phyloP scores from a whole-genome alignment of 2,888 invertebrate species.

The Diogma glabrata region DNA sequence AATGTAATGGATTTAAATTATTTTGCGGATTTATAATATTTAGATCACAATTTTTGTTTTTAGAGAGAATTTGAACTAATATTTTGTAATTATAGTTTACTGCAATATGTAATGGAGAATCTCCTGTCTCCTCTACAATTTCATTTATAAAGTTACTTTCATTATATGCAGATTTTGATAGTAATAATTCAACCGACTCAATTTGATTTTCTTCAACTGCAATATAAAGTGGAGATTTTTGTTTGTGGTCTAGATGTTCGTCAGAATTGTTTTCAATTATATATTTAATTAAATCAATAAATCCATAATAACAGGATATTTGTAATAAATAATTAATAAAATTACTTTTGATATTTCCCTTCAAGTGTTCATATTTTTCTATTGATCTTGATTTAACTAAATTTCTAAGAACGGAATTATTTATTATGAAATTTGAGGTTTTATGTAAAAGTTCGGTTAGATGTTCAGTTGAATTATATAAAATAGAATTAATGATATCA shows the following conservation, averaged over 20 bases:
- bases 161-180: too few relatives aligned
- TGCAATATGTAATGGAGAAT: not conserved
- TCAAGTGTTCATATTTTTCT: not conserved
- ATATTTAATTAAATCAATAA: not conserved
- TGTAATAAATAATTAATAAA: conserved; percentile 3
- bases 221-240: not conserved
- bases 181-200: not conserved
- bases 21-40: not conserved
- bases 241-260: too few relatives aligned
- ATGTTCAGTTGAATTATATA: not conserved
- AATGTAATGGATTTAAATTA: not conserved
- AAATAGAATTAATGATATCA: not conserved
- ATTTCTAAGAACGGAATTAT: not conserved
- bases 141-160: not conserved
- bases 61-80: not conserved
- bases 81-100: not conserved
- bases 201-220: not conserved
- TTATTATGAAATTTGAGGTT: not conserved
- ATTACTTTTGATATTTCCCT: not conserved
- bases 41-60: not conserved
- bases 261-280: not conserved
- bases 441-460: not conserved
- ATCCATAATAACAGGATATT: not conserved
- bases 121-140: not conserved
- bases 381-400: not conserved